Evolutionary conservation across 2,797 vertebrate species (phyloP), one percentile per base, ranked within the genome.

Genomic region (Neomorphus geoffroyi): DNA sequence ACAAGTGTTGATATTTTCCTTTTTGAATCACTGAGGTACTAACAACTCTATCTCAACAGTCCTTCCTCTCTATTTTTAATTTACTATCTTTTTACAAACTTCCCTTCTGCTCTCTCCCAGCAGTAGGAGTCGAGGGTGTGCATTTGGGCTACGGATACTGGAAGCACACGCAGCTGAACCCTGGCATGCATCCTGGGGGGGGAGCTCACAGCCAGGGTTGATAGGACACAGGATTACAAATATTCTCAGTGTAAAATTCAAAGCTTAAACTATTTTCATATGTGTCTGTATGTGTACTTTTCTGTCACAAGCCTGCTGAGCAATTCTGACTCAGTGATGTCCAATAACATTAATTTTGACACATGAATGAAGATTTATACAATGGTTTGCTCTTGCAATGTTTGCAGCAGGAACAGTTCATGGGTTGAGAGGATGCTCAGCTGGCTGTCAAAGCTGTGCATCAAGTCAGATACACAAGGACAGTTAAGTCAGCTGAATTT

Each of bases 171-270:
- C 22, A 66, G 53, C 23, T 13, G 18, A 70, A 71, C 9, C 11
- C 9, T 54, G 39, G 33, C 13, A 30, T 0, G 0, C 0, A 0
- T 22, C 41, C 45, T n/a, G n/a, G 18, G 54, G 39, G 39, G 18
- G 6, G 46, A 33, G 28, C 37, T 79, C 41, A 70, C 33, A 60
- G 46, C 12, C 19, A 24, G 35, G 46, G 30, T 6, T 79, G 28
- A 14, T 60, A 16, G 46, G 6, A 1, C 1, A 39, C 30, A 54
- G 16, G 27, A 13, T 30, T 37, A 16, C 24, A 45, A 22, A 51
- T 11, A 48, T 50, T 51, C 37, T 32, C 18, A 28, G 18, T 64
- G 37, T 60, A 48, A 58, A 58, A 84, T 39, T 64, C 33, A 30
- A 72, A 69, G 14, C 37, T 74, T 18, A 33, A 37, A 33, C 12